A percentile compares a stretch with the other conserved stretches of the same genome.
phyloP scores from a whole-genome alignment of 2,888 invertebrate species.

The Plebejus anna region DNA sequence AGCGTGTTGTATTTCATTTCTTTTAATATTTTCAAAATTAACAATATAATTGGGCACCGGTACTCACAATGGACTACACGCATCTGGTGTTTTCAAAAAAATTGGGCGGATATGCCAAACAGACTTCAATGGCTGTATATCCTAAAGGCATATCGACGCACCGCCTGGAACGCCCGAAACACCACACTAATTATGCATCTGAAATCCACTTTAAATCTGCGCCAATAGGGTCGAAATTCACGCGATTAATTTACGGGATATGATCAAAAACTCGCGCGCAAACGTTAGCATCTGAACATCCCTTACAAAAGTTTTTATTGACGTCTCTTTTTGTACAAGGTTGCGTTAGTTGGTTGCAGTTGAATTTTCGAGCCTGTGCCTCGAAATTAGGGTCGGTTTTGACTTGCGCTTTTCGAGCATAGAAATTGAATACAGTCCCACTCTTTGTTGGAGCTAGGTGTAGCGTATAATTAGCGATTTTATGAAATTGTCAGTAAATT shows the following conservation, averaged over 20 bases:
- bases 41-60: slow-evolving; percentile 79
- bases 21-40: slow-evolving; percentile 76
- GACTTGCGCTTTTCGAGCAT: slow-evolving; percentile 37
- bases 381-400: slow-evolving; percentile 42
- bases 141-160: slow-evolving; percentile 57
- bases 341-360: slow-evolving; percentile 34
- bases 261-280: slow-evolving; percentile 40
- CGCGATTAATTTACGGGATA: slow-evolving; percentile 38
- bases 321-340: slow-evolving; percentile 43
- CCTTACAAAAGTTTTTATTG: slow-evolving; percentile 69
- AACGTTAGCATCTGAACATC: slow-evolving; percentile 73
- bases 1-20: slow-evolving; percentile 70
- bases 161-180: slow-evolving; percentile 37
- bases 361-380: slow-evolving; percentile 40
- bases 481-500: slow-evolving; percentile 75
- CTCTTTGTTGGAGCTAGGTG: slow-evolving; percentile 67
- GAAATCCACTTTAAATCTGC: slow-evolving; percentile 39
- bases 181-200: slow-evolving; percentile 24
- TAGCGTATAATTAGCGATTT: slow-evolving; percentile 75
- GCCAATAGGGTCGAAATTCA: slow-evolving; percentile 41
- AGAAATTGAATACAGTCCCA: slow-evolving; percentile 49
- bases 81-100: slow-evolving; percentile 70
- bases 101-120: slow-evolving; percentile 77
- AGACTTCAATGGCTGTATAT: slow-evolving; percentile 67
- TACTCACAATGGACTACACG: slow-evolving; percentile 64